Conservation (phyloP, 2,797 vertebrate genomes). For the Acrocephalus scirpaceus region DNA sequence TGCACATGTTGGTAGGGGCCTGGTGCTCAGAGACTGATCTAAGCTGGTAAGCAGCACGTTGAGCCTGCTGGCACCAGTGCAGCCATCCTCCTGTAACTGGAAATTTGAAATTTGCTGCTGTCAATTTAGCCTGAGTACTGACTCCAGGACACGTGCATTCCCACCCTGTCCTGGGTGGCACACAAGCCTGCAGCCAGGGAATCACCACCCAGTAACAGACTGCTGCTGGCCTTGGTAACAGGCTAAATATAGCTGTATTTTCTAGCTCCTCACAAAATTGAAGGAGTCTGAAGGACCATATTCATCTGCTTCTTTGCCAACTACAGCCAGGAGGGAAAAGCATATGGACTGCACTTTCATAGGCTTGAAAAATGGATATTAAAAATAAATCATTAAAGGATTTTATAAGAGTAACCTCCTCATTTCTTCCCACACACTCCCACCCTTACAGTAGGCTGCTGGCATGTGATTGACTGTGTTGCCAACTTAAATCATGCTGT, state of each 20-base stretch:
- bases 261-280: constrained; percentile 4
- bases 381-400: constrained; percentile 52
- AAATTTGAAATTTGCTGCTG: background rate
- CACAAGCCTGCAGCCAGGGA: background rate
- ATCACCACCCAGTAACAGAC: constrained; percentile 42
- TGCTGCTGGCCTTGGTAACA: constrained; percentile 40
- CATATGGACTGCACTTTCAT: constrained; percentile 20
- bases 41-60: accelerated
- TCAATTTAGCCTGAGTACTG: background rate
- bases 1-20: accelerated
- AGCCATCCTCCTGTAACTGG: background rate
- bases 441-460: constrained; percentile 49
- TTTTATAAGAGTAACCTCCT: constrained; percentile 19
- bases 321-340: constrained; percentile 46
- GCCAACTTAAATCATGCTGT: constrained; percentile 52
- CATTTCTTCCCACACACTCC: constrained; percentile 33
- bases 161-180: background rate
- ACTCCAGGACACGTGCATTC: background rate
- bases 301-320: constrained; percentile 33
- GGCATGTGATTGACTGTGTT: constrained; percentile 53
- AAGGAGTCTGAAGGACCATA: constrained; percentile 2
- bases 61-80: background rate
- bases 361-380: constrained; percentile 29
- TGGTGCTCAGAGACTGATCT: background rate
- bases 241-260: constrained; percentile 39